A percentile compares a stretch with the other conserved stretches of the same genome.
Evolutionary conservation across 2,797 vertebrate genomes (phyloP).

Genomic region (Meda fulgida): DNA sequence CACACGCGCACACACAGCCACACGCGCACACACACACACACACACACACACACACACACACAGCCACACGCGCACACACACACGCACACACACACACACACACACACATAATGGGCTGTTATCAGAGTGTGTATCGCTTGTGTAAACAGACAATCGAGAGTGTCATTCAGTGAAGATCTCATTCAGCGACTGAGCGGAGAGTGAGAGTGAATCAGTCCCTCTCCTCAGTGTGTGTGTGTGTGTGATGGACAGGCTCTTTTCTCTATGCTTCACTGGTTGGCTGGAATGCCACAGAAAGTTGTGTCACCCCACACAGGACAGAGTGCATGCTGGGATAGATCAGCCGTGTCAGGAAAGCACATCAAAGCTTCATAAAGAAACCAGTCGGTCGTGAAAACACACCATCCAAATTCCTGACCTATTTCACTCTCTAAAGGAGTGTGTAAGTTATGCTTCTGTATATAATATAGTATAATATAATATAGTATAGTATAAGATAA

Average conservation of each 20-base stretch:
- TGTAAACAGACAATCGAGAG: conserved; percentile 55
- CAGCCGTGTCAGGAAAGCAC: conserved; percentile 25
- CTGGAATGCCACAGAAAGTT: conserved; percentile 56
- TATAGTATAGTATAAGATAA: too few relatives aligned
- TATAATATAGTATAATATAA: too few relatives aligned
- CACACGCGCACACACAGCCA: too few relatives aligned
- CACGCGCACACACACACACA: too few relatives aligned
- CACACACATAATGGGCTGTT: conserved; percentile 48
- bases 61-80: too few relatives aligned
- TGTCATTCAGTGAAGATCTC: conserved; percentile 52
- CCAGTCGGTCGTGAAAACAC: conserved; percentile 32
- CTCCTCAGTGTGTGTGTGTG: conserved; percentile 16
- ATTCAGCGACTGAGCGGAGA: conserved; percentile 42
- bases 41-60: too few relatives aligned
- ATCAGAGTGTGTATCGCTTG: conserved; percentile 51
- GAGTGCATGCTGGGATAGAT: conserved; percentile 48
- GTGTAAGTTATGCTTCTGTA: not conserved
- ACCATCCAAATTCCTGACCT: not conserved
- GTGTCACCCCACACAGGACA: conserved; percentile 33
- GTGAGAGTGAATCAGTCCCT: conserved; percentile 26
- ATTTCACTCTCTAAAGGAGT: not conserved
- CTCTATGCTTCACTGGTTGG: conserved; percentile 50
- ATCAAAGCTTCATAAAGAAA: conserved; percentile 29
- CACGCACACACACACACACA: too few relatives aligned
- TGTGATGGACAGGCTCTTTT: conserved; percentile 8